Evolutionary conservation across 1,140 invertebrate genomes (phyloP).

Genomic region (Rhopalosiphum padi): DNA sequence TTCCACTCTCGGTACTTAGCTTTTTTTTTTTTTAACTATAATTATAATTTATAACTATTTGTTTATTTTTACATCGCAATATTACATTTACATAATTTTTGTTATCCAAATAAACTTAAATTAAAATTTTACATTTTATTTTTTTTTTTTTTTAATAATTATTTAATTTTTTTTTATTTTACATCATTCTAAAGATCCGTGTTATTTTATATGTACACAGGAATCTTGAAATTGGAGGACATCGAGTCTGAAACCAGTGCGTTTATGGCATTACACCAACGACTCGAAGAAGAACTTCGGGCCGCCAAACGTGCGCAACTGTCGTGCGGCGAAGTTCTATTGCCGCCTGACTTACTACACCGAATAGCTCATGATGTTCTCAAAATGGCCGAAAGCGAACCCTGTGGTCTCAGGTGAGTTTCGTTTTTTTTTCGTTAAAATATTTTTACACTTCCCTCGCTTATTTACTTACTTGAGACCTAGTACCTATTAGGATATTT

Average conservation of each 20-base stretch:
- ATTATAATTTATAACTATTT: background rate
- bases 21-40: conserved; percentile 34
- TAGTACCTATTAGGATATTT: background rate
- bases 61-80: background rate
- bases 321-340: conserved; percentile 79
- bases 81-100: background rate
- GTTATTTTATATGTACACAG: conserved; percentile 46
- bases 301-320: conserved; percentile 80
- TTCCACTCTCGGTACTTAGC: conserved; percentile 42
- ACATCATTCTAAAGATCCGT: background rate
- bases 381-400: conserved; percentile 81
- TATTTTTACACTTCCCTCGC: background rate
- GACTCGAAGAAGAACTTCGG: conserved; percentile 77
- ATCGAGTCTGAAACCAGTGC: conserved; percentile 60
- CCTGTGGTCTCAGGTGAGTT: conserved; percentile 75
- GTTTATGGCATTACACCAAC: conserved; percentile 69
- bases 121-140: background rate
- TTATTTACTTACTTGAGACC: background rate
- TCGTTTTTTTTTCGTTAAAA: conserved; percentile 45
- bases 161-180: conserved; percentile 17
- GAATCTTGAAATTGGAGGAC: conserved; percentile 59
- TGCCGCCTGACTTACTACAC: conserved; percentile 78
- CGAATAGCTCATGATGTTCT: conserved; percentile 79
- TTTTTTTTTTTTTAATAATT: background rate
- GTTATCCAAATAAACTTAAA: background rate